Percentiles rank a stretch among this genome's conserved stretches.
Conservation (phyloP, 1,140 invertebrate genomes). For the Potamilus streckersoni region DNA sequence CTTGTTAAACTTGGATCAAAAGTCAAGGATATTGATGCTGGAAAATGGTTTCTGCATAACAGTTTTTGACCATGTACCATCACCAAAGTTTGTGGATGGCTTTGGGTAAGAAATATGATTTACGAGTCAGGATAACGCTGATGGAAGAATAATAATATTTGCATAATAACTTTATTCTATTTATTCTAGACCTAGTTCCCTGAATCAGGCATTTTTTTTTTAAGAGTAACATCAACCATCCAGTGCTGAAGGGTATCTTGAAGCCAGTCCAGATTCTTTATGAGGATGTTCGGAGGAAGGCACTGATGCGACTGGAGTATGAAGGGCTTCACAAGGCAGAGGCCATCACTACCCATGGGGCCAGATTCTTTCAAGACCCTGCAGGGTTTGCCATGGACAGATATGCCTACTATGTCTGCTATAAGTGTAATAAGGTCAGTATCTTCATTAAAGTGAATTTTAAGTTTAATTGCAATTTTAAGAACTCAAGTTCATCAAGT, state of each 20-base stretch:
- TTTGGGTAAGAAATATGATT: too few relatives aligned
- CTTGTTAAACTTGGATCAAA: too few relatives aligned
- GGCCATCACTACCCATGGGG: constrained; percentile 77
- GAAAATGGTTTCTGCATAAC: too few relatives aligned
- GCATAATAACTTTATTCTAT: too few relatives aligned
- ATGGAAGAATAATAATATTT: too few relatives aligned
- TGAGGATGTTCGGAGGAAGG: constrained; percentile 93
- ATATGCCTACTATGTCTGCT: constrained; percentile 99
- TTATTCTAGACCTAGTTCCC: too few relatives aligned
- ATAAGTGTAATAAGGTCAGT: constrained; percentile 91
- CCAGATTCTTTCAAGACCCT: constrained; percentile 81
- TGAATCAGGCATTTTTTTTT: constrained; percentile 11
- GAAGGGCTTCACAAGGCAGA: constrained; percentile 88
- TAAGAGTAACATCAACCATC: constrained; percentile 85
- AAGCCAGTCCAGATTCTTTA: constrained; percentile 83
- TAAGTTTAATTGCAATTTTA: too few relatives aligned
- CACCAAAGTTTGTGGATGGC: too few relatives aligned
- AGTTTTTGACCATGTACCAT: too few relatives aligned
- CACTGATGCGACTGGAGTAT: constrained; percentile 95
- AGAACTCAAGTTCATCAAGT: too few relatives aligned
- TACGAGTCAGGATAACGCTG: too few relatives aligned
- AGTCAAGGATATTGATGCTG: too few relatives aligned
- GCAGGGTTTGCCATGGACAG: constrained; percentile 93
- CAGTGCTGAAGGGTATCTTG: constrained; percentile 81
- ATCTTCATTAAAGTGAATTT: background rate